These are phyloP conservation scores for Drosophila equinoxialis DNA, from an alignment of 1,140 invertebrate species.

Conservation along the genomic window DNA sequence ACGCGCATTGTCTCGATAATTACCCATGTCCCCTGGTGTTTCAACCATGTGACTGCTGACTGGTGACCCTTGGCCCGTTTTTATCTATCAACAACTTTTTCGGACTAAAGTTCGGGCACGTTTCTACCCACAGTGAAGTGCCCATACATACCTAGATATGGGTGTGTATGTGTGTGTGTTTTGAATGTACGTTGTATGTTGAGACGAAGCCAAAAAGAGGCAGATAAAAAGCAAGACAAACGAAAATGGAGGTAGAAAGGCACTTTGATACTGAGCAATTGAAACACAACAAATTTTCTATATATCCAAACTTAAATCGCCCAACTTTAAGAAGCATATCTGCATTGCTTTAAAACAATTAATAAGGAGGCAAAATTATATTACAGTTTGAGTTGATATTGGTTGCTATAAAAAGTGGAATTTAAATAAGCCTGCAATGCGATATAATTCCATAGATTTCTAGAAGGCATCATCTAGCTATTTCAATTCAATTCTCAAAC, in stretches of 20 bases:
- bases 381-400: too few species aligned
- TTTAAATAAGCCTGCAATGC: too few species aligned
- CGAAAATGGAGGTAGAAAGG: not conserved
- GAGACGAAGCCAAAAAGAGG: not conserved
- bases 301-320: too few species aligned
- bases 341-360: too few species aligned
- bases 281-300: not conserved
- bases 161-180: not conserved
- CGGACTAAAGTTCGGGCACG: constrained; percentile 36
- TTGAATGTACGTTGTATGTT: not conserved
- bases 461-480: too few species aligned
- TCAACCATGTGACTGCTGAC: constrained; percentile 35
- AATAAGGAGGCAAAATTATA: too few species aligned
- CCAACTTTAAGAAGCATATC: not conserved
- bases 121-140: constrained; percentile 20
- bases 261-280: not conserved
- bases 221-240: not conserved
- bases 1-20: constrained; percentile 57
- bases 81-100: constrained; percentile 52
- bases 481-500: too few species aligned
- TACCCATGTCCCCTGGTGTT: constrained; percentile 52
- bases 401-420: too few species aligned
- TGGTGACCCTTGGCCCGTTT: constrained; percentile 42
- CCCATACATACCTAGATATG: too few species aligned
- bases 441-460: too few species aligned